Percentiles rank a stretch among this genome's conserved stretches.
Evolutionary conservation across 2,888 invertebrate species (phyloP).

Genomic region (Macrosoma leucophasiata): DNA sequence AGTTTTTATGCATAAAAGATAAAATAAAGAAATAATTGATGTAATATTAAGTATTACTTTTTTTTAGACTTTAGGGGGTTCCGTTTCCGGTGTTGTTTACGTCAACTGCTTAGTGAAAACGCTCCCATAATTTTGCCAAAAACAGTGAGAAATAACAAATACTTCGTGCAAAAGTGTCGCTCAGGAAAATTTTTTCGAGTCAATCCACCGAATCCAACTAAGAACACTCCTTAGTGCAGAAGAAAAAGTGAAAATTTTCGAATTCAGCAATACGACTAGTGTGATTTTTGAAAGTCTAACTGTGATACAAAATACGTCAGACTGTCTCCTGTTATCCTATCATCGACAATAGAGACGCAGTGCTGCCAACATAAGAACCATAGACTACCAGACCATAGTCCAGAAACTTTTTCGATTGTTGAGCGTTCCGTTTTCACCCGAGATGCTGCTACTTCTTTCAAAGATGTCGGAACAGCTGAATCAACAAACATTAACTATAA

Average conservation of each 20-base stretch:
- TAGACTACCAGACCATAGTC: neutral
- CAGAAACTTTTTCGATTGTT: neutral
- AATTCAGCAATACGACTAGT: neutral
- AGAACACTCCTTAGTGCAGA: neutral
- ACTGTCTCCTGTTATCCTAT: neutral
- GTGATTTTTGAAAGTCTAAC: neutral
- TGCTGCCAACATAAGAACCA: neutral
- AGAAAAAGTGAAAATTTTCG: neutral
- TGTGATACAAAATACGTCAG: neutral
- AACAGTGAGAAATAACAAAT: neutral
- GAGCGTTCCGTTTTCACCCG: neutral
- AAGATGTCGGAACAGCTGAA: conserved; percentile 7
- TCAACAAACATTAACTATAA: conserved; percentile 6
- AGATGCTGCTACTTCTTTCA: conserved; percentile 1
- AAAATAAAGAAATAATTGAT: neutral
- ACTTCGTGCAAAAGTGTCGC: neutral
- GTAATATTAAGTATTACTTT: too few relatives aligned
- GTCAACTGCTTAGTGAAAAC: neutral
- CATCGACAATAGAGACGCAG: neutral
- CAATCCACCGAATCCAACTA: neutral
- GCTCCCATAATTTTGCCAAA: neutral
- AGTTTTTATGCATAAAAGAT: too few relatives aligned
- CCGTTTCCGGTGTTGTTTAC: neutral
- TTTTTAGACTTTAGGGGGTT: neutral
- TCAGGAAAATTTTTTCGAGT: neutral